Evolutionary conservation across 2,113 vertebrate genomes (phyloP).

Genomic region (Nothocercus nigrocapillus): DNA sequence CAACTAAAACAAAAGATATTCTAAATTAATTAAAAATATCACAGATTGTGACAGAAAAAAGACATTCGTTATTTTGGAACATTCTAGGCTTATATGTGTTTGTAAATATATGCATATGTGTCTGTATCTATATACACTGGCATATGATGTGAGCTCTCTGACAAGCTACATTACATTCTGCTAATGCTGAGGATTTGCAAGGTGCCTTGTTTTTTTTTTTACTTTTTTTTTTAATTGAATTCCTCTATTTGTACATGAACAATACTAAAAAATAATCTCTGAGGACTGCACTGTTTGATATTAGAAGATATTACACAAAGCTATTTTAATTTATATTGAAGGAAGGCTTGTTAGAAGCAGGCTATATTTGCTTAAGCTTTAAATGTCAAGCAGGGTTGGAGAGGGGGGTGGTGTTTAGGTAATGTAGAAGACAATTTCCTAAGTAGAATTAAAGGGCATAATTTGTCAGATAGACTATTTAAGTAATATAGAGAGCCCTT

Average conservation of each 20-base stretch:
- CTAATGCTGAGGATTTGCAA: neutral
- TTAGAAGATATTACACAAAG: constrained; percentile 22
- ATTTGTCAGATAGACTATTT: constrained; percentile 58
- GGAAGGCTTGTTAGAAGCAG: constrained; percentile 49
- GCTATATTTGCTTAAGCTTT: constrained; percentile 63
- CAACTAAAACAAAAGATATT: neutral
- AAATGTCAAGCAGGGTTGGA: constrained; percentile 57
- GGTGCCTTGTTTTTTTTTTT: neutral
- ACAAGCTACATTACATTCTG: neutral
- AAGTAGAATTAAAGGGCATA: constrained; percentile 51
- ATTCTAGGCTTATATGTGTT: neutral
- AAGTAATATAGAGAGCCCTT: constrained; percentile 52
- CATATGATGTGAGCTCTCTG: neutral
- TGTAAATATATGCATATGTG: neutral
- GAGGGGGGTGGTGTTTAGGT: constrained; percentile 7
- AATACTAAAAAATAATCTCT: neutral
- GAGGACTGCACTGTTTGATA: constrained; percentile 10
- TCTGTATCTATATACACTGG: too few relatives aligned
- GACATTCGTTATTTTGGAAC: neutral
- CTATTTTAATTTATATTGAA: constrained; percentile 52
- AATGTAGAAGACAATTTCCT: constrained; percentile 51
- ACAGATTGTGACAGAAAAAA: neutral
- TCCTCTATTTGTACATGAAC: constrained; percentile 5
- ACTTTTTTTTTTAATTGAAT: constrained; percentile 17
- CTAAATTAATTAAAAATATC: neutral